Conservation (phyloP, 2,888 invertebrate species). For the Germaria angustata region DNA sequence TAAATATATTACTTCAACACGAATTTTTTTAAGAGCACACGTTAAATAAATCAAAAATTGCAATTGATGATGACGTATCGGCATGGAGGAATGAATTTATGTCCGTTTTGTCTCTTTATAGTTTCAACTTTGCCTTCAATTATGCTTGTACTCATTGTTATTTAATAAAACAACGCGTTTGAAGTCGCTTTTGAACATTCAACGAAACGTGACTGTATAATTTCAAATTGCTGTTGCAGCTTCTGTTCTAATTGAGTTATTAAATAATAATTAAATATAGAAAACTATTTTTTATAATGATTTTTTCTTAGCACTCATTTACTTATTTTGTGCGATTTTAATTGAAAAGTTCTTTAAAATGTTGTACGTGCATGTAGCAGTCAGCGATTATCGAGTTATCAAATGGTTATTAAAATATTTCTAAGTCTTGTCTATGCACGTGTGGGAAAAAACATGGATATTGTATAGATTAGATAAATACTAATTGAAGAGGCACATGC, state of each 20-base stretch:
- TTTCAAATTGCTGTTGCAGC: conserved; percentile 45
- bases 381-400: conserved; percentile 47
- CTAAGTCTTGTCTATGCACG: neutral
- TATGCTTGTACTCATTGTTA: neutral
- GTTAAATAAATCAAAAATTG: too few relatives aligned
- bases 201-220: conserved; percentile 53
- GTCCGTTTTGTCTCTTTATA: too few relatives aligned
- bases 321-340: conserved; percentile 38
- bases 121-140: too few relatives aligned
- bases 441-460: neutral
- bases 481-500: neutral
- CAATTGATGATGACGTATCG: too few relatives aligned
- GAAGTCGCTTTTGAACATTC: conserved; percentile 10
- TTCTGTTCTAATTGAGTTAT: conserved; percentile 63
- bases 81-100: too few relatives aligned
- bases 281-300: conserved; percentile 5
- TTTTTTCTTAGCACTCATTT: conserved; percentile 2
- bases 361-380: conserved; percentile 37
- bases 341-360: conserved; percentile 47
- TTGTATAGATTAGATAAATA: neutral
- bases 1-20: too few relatives aligned
- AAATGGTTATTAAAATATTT: conserved; percentile 41
- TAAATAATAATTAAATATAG: conserved; percentile 60
- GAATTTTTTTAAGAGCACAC: too few relatives aligned
- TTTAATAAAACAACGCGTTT: conserved; percentile 31